Conservation (phyloP, 2,888 invertebrate species). For the Dryocosmus kuriphilus region DNA sequence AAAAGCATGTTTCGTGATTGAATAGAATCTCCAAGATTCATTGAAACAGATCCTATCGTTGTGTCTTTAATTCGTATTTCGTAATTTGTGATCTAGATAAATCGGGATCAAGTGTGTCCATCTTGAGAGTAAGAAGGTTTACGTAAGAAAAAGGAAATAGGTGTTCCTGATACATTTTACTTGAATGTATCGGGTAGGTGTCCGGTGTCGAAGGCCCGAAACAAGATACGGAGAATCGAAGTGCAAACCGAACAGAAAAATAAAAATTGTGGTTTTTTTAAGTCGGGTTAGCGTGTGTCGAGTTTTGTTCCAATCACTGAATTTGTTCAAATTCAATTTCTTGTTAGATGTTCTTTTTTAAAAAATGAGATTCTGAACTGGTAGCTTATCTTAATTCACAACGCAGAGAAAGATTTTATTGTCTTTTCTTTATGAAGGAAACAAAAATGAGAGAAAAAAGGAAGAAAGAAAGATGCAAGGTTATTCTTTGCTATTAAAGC, state of each 20-base stretch:
- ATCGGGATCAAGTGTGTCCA: neutral
- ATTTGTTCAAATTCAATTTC: neutral
- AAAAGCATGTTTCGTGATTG: neutral
- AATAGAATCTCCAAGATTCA: neutral
- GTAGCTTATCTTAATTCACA: neutral
- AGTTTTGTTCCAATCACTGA: neutral
- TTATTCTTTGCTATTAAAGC: slow-evolving; percentile 75
- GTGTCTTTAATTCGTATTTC: neutral
- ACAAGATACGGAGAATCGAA: slow-evolving; percentile 52
- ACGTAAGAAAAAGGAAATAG: neutral
- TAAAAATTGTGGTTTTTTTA: neutral
- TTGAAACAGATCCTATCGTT: neutral
- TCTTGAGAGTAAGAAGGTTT: neutral
- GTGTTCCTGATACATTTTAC: neutral
- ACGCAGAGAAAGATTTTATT: neutral
- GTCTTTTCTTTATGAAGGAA: neutral
- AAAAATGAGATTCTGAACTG: neutral
- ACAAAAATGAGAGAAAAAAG: slow-evolving; percentile 44
- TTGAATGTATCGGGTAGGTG: slow-evolving; percentile 40
- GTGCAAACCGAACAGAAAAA: slow-evolving; percentile 26
- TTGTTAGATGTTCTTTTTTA: neutral
- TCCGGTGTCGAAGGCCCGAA: slow-evolving; percentile 51
- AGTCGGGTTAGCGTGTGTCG: neutral
- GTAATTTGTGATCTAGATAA: neutral
- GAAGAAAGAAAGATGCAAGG: slow-evolving; percentile 59